phyloP scores from a whole-genome alignment of 92 coral and sea anemone genomes.

The Scolanthus callimorphus region DNA sequence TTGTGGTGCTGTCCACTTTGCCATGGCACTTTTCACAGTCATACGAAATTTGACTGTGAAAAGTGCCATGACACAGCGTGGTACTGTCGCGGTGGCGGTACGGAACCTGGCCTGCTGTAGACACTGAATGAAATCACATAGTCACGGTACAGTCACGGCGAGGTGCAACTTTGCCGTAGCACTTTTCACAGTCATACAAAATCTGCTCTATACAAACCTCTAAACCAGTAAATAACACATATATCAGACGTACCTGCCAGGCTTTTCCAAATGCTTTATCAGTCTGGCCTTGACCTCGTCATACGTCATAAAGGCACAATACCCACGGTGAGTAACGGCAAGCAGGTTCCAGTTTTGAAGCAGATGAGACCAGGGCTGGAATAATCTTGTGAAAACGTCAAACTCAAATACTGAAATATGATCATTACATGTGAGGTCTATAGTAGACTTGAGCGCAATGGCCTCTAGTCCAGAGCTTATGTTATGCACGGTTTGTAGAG shows the following conservation, averaged over 20 bases:
- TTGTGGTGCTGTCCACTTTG: too few relatives aligned
- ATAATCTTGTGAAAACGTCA: constrained; percentile 94
- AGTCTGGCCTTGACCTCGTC: constrained; percentile 97
- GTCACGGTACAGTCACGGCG: too few relatives aligned
- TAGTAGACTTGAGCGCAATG: constrained; percentile 96
- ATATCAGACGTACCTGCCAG: constrained; percentile 99
- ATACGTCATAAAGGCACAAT: constrained; percentile 98
- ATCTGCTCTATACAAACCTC: too few relatives aligned
- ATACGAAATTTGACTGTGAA: too few relatives aligned
- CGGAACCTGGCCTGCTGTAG: too few relatives aligned
- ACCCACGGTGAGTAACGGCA: constrained; percentile 98
- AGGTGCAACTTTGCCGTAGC: too few relatives aligned
- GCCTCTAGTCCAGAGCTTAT: constrained; percentile 97
- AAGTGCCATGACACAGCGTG: too few relatives aligned
- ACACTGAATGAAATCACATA: too few relatives aligned
- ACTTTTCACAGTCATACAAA: too few relatives aligned
- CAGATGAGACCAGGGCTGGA: constrained; percentile 97
- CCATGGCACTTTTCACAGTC: too few relatives aligned
- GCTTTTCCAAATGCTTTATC: constrained; percentile 67
- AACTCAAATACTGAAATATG: constrained; percentile 94
- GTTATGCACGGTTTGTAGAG: constrained; percentile 76
- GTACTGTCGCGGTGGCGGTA: too few relatives aligned
- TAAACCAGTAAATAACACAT: too few relatives aligned
- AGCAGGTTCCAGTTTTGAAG: constrained; percentile 97
- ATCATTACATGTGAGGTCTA: constrained; percentile 94